Percentiles rank a stretch among this genome's conserved stretches.
phyloP scores from a whole-genome alignment of 2,888 invertebrate species.

The Yponomeuta malinellus region DNA sequence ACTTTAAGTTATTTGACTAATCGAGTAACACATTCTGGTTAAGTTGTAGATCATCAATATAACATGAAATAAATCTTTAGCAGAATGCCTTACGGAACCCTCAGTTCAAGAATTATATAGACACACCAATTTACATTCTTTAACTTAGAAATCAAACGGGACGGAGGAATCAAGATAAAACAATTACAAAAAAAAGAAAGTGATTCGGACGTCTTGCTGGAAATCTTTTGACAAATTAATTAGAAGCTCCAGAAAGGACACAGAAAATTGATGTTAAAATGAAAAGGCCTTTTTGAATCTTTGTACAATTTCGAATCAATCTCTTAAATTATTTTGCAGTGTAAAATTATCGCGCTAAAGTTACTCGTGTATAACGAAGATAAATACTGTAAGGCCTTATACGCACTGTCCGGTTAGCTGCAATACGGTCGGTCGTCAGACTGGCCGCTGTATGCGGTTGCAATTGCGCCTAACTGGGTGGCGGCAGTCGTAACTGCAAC shows the following conservation, averaged over 20 bases:
- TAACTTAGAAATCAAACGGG: neutral
- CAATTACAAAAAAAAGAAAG: neutral
- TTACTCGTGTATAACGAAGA: neutral
- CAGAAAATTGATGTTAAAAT: neutral
- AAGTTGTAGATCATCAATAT: no score
- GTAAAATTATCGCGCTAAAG: neutral
- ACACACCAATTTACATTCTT: neutral
- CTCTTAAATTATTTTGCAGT: neutral
- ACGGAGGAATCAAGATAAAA: neutral
- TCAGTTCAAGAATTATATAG: neutral
- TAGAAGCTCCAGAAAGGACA: neutral
- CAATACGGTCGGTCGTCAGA: no score
- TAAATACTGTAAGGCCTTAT: no score
- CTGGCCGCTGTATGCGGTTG: no score
- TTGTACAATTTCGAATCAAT: neutral
- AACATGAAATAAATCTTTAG: no score
- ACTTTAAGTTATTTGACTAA: no score
- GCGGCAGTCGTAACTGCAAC: no score
- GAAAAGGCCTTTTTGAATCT: neutral
- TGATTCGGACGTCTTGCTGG: neutral
- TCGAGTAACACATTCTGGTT: no score
- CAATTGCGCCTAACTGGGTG: no score
- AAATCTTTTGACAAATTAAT: neutral
- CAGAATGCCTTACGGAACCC: neutral
- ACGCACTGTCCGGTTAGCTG: no score